phyloP scores from a whole-genome alignment of 1,140 invertebrate species.

The Leptonema lineaticorne region DNA sequence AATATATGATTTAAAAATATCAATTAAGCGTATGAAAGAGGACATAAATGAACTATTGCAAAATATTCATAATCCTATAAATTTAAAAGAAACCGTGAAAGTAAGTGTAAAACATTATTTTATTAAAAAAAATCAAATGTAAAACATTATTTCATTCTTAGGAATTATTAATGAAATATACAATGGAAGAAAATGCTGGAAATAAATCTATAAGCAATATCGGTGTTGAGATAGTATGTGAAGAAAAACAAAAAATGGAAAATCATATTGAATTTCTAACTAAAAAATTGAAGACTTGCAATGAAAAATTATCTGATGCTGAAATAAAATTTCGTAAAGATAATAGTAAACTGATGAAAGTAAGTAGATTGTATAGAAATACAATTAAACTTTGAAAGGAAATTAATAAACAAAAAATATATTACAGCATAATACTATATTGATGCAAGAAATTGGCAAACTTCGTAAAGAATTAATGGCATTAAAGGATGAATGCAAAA shows the following conservation, averaged over 20 bases:
- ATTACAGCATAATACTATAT: background rate
- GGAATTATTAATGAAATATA: conserved; percentile 4
- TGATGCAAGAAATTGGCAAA: background rate
- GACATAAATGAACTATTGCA: conserved; percentile 76
- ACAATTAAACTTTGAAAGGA: no score
- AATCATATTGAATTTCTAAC: background rate
- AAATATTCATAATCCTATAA: conserved; percentile 73
- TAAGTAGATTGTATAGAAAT: no score
- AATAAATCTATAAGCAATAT: no score
- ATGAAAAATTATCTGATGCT: background rate
- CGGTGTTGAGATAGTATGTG: background rate
- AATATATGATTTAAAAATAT: conserved; percentile 64
- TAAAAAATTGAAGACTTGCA: no score
- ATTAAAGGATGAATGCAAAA: conserved; percentile 55
- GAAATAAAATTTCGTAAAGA: no score
- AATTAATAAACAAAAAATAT: no score
- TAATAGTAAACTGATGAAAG: background rate
- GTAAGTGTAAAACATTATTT: conserved; percentile 44
- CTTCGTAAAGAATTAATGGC: background rate
- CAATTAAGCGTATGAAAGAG: conserved; percentile 72
- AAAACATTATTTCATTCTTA: background rate
- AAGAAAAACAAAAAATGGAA: background rate
- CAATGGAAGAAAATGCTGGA: background rate
- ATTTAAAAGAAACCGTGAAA: conserved; percentile 76
- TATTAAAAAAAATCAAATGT: conserved; percentile 2